phyloP scores from a whole-genome alignment of 2,888 invertebrate genomes.

The Tupiocoris notatus region DNA sequence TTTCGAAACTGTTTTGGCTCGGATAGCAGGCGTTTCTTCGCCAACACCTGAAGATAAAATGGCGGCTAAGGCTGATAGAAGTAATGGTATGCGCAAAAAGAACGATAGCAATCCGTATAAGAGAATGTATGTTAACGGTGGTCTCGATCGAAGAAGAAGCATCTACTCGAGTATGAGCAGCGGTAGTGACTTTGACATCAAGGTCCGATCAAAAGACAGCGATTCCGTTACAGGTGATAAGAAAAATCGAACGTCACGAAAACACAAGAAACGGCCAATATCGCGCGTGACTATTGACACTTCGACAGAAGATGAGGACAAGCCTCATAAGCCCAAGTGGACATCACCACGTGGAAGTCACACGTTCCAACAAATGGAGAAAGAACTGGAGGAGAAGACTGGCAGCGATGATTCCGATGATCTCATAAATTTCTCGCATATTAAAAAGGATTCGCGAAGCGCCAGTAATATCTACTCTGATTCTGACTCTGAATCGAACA shows the following conservation, averaged over 20 bases:
- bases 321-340: constrained; percentile 47
- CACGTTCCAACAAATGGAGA: constrained; percentile 70
- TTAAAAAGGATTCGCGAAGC: constrained; percentile 57
- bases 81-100: constrained; percentile 65
- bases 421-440: constrained; percentile 64
- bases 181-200: constrained; percentile 56
- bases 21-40: constrained; percentile 65
- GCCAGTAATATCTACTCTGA: constrained; percentile 81
- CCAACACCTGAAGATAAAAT: constrained; percentile 59
- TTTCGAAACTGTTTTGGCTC: constrained; percentile 66
- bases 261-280: constrained; percentile 49
- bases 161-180: constrained; percentile 63
- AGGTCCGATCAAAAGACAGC: constrained; percentile 35
- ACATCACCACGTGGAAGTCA: constrained; percentile 58
- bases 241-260: constrained; percentile 46
- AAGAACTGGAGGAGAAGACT: constrained; percentile 64
- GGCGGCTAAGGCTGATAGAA: constrained; percentile 58
- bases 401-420: constrained; percentile 76
- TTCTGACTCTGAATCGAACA: constrained; percentile 65
- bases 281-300: constrained; percentile 48
- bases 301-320: constrained; percentile 61
- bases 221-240: constrained; percentile 47
- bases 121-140: constrained; percentile 74
- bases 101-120: constrained; percentile 66
- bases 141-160: constrained; percentile 63